phyloP scores from a whole-genome alignment of 2,888 invertebrate species.

The Linyphia triangularis region DNA sequence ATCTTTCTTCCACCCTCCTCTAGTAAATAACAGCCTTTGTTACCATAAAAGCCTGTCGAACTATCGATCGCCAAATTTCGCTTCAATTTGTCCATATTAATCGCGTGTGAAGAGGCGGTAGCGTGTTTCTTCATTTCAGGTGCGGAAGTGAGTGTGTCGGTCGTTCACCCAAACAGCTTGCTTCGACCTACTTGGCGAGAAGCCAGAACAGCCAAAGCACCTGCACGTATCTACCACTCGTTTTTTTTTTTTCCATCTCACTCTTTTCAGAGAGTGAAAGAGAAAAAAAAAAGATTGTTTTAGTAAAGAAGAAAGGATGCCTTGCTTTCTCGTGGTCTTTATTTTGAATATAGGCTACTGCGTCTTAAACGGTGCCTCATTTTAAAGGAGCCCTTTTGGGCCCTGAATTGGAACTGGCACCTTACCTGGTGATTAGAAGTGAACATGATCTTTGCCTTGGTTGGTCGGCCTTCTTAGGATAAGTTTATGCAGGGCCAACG shows the following conservation, averaged over 20 bases:
- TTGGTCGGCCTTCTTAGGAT: neutral
- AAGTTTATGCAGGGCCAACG: neutral
- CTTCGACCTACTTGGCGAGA: constrained; percentile 69
- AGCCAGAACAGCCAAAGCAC: constrained; percentile 55
- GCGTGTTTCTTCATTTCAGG: constrained; percentile 51
- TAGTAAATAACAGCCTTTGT: neutral
- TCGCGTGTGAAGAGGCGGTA: neutral
- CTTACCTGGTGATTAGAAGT: neutral
- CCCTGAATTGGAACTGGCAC: neutral
- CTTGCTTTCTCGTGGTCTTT: neutral
- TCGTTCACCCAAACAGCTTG: constrained; percentile 63
- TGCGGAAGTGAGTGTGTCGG: constrained; percentile 70
- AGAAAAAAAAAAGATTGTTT: constrained; percentile 12
- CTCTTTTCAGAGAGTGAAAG: neutral
- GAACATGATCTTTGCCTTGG: neutral
- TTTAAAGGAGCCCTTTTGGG: neutral
- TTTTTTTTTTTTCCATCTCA: neutral
- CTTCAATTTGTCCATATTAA: constrained; percentile 17
- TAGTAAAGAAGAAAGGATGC: constrained; percentile 32
- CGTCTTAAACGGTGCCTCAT: constrained; percentile 33
- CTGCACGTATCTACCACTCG: constrained; percentile 32
- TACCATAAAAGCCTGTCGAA: neutral
- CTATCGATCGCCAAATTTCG: neutral
- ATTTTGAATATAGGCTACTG: constrained; percentile 47
- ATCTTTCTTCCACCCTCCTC: neutral